Evolutionary conservation across 2,888 invertebrate species (phyloP).

Genomic region (Xylocampa areola): DNA sequence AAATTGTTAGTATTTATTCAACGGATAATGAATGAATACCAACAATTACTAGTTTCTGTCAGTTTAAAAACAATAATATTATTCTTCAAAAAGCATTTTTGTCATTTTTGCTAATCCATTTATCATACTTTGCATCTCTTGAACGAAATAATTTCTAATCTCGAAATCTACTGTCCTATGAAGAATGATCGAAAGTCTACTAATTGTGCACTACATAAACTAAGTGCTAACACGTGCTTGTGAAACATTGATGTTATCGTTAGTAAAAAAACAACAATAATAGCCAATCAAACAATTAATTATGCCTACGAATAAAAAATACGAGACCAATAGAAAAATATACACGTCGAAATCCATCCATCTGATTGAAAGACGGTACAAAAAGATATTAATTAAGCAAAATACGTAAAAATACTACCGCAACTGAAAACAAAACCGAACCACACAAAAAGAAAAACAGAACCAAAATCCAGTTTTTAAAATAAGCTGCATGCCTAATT

Average conservation of each 20-base stretch:
- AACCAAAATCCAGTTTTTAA: background rate
- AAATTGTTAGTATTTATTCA: too few relatives aligned
- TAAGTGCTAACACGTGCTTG: background rate
- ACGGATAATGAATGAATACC: too few relatives aligned
- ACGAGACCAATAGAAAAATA: conserved; percentile 3
- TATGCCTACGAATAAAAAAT: conserved; percentile 38
- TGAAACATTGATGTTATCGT: conserved; percentile 26
- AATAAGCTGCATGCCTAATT: conserved; percentile 42
- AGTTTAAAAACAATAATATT: too few relatives aligned
- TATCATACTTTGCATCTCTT: too few relatives aligned
- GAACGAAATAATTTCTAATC: background rate
- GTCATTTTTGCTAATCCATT: too few relatives aligned
- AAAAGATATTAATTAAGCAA: conserved; percentile 22
- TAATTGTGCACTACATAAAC: background rate
- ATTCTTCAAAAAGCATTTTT: too few relatives aligned
- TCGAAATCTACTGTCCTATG: too few relatives aligned
- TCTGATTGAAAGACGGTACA: conserved; percentile 3
- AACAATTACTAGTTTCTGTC: too few relatives aligned
- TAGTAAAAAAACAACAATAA: conserved; percentile 26
- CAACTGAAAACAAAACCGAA: too few relatives aligned
- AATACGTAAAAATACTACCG: conserved; percentile 5
- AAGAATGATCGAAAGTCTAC: background rate
- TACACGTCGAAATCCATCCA: conserved; percentile 16
- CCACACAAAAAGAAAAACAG: conserved; percentile 4
- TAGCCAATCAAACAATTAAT: conserved; percentile 43